These are phyloP conservation scores for Prunella strophiata DNA, from an alignment of 2,797 vertebrate genomes.

Conservation along the genomic window DNA sequence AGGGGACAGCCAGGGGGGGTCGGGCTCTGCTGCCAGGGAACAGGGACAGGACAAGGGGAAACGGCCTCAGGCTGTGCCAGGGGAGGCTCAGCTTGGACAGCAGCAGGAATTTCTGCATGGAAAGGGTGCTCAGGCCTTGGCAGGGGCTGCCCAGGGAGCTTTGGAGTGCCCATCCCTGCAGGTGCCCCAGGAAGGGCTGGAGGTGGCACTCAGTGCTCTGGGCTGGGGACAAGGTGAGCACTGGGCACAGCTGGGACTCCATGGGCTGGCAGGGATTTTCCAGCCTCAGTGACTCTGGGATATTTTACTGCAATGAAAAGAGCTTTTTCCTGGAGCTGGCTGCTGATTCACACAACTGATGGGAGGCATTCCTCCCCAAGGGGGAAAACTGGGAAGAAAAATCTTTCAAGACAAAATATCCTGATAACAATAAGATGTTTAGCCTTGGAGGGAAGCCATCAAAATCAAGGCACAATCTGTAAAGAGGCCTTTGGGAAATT, in stretches of 20 bases:
- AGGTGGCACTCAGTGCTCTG: background rate
- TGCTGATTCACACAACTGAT: background rate
- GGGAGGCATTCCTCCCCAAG: background rate
- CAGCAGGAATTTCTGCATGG: background rate
- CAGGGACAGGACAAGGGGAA: background rate
- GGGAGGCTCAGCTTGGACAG: background rate
- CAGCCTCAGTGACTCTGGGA: accelerated
- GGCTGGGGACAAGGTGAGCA: background rate
- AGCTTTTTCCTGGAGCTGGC: background rate
- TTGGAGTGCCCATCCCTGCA: background rate
- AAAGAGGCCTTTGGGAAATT: background rate
- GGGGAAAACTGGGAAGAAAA: background rate
- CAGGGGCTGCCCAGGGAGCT: background rate
- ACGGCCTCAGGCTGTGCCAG: background rate
- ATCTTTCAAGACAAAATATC: background rate
- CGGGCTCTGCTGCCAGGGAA: background rate
- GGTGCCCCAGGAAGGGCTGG: background rate
- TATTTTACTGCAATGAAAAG: background rate
- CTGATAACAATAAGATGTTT: background rate
- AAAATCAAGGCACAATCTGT: background rate
- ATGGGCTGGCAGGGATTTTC: background rate
- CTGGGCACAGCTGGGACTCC: background rate
- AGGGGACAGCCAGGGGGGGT: background rate
- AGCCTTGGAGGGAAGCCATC: background rate
- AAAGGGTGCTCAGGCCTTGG: background rate